Base-by-base conservation (phyloP, 2,113 vertebrate genomes). In the Zingel zingel region DNA sequence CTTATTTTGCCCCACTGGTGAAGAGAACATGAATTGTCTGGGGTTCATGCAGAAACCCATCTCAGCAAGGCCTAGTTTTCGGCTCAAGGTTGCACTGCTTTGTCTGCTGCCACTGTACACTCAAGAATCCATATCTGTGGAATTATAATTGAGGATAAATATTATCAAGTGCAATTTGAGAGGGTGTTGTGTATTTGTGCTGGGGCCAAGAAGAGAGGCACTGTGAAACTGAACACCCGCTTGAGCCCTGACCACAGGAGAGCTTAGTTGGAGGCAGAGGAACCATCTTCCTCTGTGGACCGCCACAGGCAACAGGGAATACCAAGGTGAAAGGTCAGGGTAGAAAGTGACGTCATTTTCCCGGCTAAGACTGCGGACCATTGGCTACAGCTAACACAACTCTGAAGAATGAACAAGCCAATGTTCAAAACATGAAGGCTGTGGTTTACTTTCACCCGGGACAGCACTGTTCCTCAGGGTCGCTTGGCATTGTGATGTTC, bases 61-160 rank as follows among this genome's bases (percentile, higher is more conserved):
- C 62, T 77, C 71, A 39, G 77, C 75, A 76, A 79, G 59, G 68
- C 65, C 67, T 45, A 47, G 56, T 33, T 23, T n/a, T 53, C 79
- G 77, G 66, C 73, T 89, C 78, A 89, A 93, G 92, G 90, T 61
- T 78, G 3, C 27, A 74, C 70, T 48, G 74, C 85, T 88, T 83
- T 88, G 83, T 90, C 86, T 80, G 84, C 68, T 85, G 87, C 86
- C 91, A 93, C 93, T 94, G 91, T 93, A 90, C 87, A 73, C 86
- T 87, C 80, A 59, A 82, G 88, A 88, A 89, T 93, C 89, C 83
- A 91, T 91, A 91, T 92, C 91, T 91, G 83, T 76, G 90, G 85
- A 91, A 90, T 92, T 93, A 93, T 90, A 94, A 94, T 89, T 87
- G 86, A 91, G 92, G 81, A 88, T 87, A 94, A 95, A 95, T 95